A percentile compares a stretch with the other conserved stretches of the same genome.
phyloP scores from a whole-genome alignment of 2,888 invertebrate genomes.

The Melanargia galathea region DNA sequence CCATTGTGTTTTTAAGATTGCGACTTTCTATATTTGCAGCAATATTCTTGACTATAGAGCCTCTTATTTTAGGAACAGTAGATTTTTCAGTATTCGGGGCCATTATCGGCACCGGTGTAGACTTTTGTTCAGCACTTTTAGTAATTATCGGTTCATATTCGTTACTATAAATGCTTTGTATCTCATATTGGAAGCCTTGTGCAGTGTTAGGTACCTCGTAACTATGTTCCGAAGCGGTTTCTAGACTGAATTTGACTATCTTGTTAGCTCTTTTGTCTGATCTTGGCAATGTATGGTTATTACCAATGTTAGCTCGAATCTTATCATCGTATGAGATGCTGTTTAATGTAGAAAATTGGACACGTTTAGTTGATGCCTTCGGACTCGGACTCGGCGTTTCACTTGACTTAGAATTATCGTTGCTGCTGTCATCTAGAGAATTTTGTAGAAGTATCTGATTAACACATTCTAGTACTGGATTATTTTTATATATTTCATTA shows the following conservation, averaged over 20 bases:
- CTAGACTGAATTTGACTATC: conserved; percentile 78
- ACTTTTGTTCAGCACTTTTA: conserved; percentile 65
- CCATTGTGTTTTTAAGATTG: conserved; percentile 70
- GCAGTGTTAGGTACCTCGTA: conserved; percentile 84
- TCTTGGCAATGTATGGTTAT: conserved; percentile 66
- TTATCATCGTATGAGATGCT: conserved; percentile 82
- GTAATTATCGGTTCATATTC: conserved; percentile 88
- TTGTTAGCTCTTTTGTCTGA: conserved; percentile 76
- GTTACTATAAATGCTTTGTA: conserved; percentile 88
- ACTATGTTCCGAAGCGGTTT: conserved; percentile 81
- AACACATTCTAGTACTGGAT: conserved; percentile 92
- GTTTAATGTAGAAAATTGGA: conserved; percentile 84
- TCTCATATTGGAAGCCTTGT: conserved; percentile 78
- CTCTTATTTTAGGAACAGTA: conserved; percentile 70
- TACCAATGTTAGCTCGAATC: conserved; percentile 57
- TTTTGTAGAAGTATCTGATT: conserved; percentile 92
- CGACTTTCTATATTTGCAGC: conserved; percentile 77
- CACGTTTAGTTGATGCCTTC: conserved; percentile 79
- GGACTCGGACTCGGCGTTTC: conserved; percentile 77
- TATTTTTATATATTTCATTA: conserved; percentile 87
- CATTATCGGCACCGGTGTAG: conserved; percentile 60
- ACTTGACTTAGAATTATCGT: conserved; percentile 75
- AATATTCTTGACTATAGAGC: conserved; percentile 78
- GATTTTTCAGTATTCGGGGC: conserved; percentile 58
- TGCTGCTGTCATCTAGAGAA: conserved; percentile 83